phyloP scores from a whole-genome alignment of 2,888 invertebrate genomes.

The Malthinus flaveolus region DNA sequence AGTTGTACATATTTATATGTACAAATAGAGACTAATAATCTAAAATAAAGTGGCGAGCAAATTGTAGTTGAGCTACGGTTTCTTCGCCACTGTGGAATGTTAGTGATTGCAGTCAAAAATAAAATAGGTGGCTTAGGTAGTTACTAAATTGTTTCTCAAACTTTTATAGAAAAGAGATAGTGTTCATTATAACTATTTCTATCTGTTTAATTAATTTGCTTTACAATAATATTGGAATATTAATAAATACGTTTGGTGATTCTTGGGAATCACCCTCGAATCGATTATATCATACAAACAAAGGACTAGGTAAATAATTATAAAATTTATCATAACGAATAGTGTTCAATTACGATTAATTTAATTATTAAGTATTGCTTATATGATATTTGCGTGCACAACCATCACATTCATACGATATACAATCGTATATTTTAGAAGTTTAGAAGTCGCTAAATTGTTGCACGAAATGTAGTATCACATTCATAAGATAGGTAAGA shows the following conservation, averaged over 20 bases:
- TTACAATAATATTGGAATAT: too few relatives aligned
- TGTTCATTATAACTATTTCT: too few relatives aligned
- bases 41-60: conserved; percentile 22
- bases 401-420: conserved; percentile 23
- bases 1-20: conserved; percentile 25
- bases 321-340: not conserved
- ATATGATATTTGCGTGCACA: conserved; percentile 17
- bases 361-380: conserved; percentile 17
- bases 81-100: conserved; percentile 17
- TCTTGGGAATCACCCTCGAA: too few relatives aligned
- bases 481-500: conserved; percentile 29
- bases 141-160: too few relatives aligned
- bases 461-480: conserved; percentile 29
- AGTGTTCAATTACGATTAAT: conserved; percentile 1
- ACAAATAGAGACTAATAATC: conserved; percentile 22
- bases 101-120: too few relatives aligned
- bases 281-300: not conserved
- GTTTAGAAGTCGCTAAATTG: not conserved
- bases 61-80: conserved; percentile 8
- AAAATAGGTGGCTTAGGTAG: too few relatives aligned
- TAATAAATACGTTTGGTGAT: too few relatives aligned
- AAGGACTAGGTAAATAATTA: conserved; percentile 1
- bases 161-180: too few relatives aligned
- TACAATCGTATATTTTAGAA: not conserved
- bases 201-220: too few relatives aligned